These are phyloP conservation scores for Drosophila auraria DNA, from an alignment of 1,140 invertebrate genomes.

Conservation along the genomic window DNA sequence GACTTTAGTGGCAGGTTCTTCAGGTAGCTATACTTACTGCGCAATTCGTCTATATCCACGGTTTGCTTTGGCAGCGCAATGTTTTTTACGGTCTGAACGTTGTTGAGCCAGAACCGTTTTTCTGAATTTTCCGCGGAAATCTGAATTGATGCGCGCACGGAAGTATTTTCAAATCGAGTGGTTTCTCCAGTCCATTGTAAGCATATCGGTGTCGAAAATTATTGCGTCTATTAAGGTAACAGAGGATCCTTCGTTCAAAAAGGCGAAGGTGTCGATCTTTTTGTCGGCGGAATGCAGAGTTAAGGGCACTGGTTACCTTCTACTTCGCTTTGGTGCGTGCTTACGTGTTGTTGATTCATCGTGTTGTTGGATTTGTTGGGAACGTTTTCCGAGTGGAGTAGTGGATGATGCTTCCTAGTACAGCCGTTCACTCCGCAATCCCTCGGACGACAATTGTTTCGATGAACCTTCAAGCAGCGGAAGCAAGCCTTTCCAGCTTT, in stretches of 20 bases:
- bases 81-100: neutral
- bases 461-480: neutral
- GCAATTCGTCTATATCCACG: neutral
- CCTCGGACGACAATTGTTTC: neutral
- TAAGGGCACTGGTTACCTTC: neutral
- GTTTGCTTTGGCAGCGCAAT: neutral
- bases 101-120: neutral
- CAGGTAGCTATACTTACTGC: conserved; percentile 1
- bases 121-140: neutral
- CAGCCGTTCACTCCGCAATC: neutral
- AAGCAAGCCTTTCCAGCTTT: conserved; percentile 1
- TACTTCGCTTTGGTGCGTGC: neutral
- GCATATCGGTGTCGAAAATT: neutral
- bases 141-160: neutral
- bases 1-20: neutral
- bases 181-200: too few species aligned
- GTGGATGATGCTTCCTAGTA: neutral
- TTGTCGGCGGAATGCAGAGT: neutral
- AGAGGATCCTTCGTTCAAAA: neutral
- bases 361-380: neutral
- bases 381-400: conserved; percentile 1
- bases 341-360: neutral
- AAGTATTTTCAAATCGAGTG: too few species aligned
- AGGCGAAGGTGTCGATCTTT: neutral
- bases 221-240: neutral